Base-by-base conservation (phyloP, 2,113 vertebrate species). In the Cairina moschata region DNA sequence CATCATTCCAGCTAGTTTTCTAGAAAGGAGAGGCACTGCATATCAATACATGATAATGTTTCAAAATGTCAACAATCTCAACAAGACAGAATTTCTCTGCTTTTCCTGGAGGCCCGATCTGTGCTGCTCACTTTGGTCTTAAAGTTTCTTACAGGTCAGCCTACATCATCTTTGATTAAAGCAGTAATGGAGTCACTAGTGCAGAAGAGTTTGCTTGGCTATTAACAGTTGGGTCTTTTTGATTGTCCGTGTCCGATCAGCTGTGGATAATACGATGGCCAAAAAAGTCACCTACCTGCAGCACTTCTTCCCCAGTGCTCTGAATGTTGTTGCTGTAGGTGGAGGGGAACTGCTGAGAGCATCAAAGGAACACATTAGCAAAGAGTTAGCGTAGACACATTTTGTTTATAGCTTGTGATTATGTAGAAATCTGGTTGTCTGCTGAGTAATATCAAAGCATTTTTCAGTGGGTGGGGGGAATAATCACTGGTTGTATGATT, bases 401-500 rank as follows among this genome's bases (percentile, higher is more conserved):
- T 32, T 63, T 50, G 21, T 32, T 74, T 60, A 10, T 21, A 34
- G 52, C 29, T 68, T 23, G 11, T 67, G 66, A 50, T 62, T 17
- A 40, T 5, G 20, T 54, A 54, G 62, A 46, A 77, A 59, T 71
- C 26, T 56, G 44, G 13, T 46, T 73, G 56, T 74, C 48, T 89
- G 74, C 58, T 90, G 76, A 78, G 50, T 85, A 2, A 62, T 77
- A 59, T 85, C 65, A 40, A 66, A 54, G 32, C 23, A 4, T 60
- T 46, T 56, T 58, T 95, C 83, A 93, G 90, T 93, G 95, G 91
- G 87, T 83, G 91, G 83, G 93, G 86, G 95, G 80, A 96, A 54
- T 98, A 95, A 97, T 96, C 79, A 88, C 91, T 40, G 66, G 76
- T 32, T 90, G 50, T 97, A 60, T 97, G 94, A 68, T 96, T 95